Evolutionary conservation across 2,797 vertebrate genomes (phyloP).

Genomic region (Sciurus carolinensis): DNA sequence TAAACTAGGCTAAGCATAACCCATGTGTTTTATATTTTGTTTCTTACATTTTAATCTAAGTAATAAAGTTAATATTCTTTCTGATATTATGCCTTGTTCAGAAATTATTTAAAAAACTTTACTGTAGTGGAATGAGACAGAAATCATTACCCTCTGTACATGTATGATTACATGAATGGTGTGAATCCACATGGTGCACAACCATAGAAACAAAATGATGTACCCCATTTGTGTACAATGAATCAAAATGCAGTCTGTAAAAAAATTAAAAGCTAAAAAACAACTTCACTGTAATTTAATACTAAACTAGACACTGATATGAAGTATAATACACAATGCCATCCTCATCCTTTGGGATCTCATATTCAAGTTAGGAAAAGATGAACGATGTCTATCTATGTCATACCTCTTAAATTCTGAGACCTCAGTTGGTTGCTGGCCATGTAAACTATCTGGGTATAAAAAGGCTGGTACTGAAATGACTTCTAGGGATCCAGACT

Average conservation of each 20-base stretch:
- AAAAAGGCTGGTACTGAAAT: constrained; percentile 92
- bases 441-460: constrained; percentile 91
- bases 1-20: background rate
- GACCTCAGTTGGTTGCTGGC: constrained; percentile 90
- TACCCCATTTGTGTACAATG: no score
- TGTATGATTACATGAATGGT: no score
- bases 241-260: no score
- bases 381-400: background rate
- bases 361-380: background rate
- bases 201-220: no score
- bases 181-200: no score
- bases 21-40: background rate
- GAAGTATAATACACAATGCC: background rate
- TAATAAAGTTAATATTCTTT: constrained; percentile 20
- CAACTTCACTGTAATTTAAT: constrained; percentile 28
- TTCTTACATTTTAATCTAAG: constrained; percentile 22
- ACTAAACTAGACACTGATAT: background rate
- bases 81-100: background rate
- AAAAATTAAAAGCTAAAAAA: background rate
- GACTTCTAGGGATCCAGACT: constrained; percentile 93
- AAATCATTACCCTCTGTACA: no score
- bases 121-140: background rate
- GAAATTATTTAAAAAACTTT: background rate
- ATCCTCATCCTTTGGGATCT: background rate
- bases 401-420: constrained; percentile 91